Evolutionary conservation across 1,140 invertebrate genomes (phyloP), one percentile per base, ranked within the genome.

Genomic region (Hycleus phaleratus): DNA sequence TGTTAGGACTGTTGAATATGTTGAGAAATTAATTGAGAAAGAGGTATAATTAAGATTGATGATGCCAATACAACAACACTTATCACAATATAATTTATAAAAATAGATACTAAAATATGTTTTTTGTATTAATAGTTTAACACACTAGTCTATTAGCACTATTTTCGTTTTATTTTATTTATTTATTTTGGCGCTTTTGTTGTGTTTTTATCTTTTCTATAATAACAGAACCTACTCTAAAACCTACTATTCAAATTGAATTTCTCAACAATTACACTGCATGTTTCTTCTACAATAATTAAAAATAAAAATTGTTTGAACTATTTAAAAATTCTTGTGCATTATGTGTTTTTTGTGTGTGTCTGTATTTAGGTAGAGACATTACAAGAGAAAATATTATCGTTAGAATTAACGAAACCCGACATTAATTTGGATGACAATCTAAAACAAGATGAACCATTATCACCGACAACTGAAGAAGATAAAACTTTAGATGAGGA

Each of bases 1-100:
- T 77, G 84, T 95, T 64, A 81, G 90, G 79, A 95, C 91, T 55
- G 83, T 93, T 74, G 89, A 93, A 82, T 90, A 91, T 80, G 87
- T 93, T 78, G 91, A 95, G 81, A 93, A 93, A 83, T 84, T 91
- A 75, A 91, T 95, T 77, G 91, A 95, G 78, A 91, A 88, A 83
- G 91, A 95, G 91, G 91, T 94, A 91, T 71, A 73, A 18, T 18
- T 18, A 18, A 18, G 60, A 53, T 53, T 50, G 48, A 51, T 32
- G 32, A 32, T 32, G 7, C 32, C 4, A 25, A 53, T 18, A 51
- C 60, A 59, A 42, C 9, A 42, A 42, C 5, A 42, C 9, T 18
- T n/a, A 42, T 10, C 11, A 42, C 11, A 42, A 42, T 7, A 18
- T 1, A 42, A 42, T 11, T n/a, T 11, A 11, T 9, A 42, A 42